phyloP scores from a whole-genome alignment of 35 echinoderm and acorn worm genomes.

The Patiria miniata region DNA sequence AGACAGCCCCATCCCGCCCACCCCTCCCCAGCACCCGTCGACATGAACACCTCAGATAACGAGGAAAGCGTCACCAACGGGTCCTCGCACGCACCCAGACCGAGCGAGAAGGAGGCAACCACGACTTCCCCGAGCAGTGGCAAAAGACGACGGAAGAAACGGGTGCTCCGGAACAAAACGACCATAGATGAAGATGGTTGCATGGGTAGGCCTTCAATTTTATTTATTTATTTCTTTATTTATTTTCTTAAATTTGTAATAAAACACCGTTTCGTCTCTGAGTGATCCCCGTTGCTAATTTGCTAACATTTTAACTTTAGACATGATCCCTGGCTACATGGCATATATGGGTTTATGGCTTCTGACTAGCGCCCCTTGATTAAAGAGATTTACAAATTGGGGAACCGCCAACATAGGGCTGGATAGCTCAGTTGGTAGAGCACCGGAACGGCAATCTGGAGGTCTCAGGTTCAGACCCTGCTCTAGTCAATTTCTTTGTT shows the following conservation, averaged over 20 bases:
- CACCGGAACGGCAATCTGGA: too few relatives aligned
- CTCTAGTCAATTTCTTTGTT: too few relatives aligned
- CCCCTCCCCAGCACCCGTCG: conserved; percentile 34
- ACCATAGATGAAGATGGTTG: conserved; percentile 61
- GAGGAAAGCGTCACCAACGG: not conserved
- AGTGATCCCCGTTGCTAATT: not conserved
- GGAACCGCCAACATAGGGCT: too few relatives aligned
- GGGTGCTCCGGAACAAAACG: conserved; percentile 50
- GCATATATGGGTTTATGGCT: too few relatives aligned
- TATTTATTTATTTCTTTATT: not conserved
- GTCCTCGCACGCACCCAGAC: not conserved
- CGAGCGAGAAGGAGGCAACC: not conserved
- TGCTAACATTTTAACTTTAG: not conserved
- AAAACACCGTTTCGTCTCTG: not conserved
- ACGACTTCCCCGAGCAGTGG: conserved; percentile 4
- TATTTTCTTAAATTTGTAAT: too few relatives aligned
- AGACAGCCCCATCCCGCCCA: conserved; percentile 62
- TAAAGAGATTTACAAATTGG: not conserved
- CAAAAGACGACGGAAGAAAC: conserved; percentile 44
- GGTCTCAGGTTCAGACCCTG: too few relatives aligned
- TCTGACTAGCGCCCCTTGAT: not conserved
- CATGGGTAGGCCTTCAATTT: conserved; percentile 45
- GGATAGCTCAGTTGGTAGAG: too few relatives aligned
- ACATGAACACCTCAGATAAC: conserved; percentile 11
- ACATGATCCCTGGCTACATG: too few relatives aligned